These are phyloP conservation scores for Bembecia ichneumoniformis DNA, from an alignment of 2,888 invertebrate species.

Conservation along the genomic window DNA sequence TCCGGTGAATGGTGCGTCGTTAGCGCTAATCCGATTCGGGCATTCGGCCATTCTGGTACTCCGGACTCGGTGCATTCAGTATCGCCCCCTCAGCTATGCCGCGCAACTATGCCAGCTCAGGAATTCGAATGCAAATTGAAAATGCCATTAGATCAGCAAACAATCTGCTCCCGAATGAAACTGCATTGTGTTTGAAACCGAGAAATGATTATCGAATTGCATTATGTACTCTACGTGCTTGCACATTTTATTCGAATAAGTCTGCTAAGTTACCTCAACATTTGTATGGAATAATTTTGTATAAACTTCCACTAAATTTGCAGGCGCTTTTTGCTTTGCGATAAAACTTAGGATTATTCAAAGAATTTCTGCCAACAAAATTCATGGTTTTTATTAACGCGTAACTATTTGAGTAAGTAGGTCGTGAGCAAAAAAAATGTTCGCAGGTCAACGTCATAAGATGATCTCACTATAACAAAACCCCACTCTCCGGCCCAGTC, in stretches of 20 bases:
- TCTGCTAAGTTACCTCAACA: too few relatives aligned
- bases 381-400: too few relatives aligned
- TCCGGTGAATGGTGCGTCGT: slow-evolving; percentile 59
- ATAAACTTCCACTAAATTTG: too few relatives aligned
- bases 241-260: neutral
- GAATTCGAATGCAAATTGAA: slow-evolving; percentile 67
- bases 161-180: slow-evolving; percentile 46
- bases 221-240: neutral
- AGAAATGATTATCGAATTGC: slow-evolving; percentile 30
- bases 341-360: too few relatives aligned
- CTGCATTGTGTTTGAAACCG: slow-evolving; percentile 33
- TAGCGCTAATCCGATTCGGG: slow-evolving; percentile 64
- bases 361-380: too few relatives aligned
- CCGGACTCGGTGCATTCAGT: slow-evolving; percentile 25
- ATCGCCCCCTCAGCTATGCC: slow-evolving; percentile 10
- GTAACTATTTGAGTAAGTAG: too few relatives aligned
- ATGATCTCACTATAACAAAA: too few relatives aligned
- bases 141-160: slow-evolving; percentile 65
- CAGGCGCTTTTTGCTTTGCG: too few relatives aligned
- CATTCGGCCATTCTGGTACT: slow-evolving; percentile 36
- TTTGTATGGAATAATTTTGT: too few relatives aligned
- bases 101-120: slow-evolving; percentile 41
- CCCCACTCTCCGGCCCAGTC: too few relatives aligned
- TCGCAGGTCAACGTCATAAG: too few relatives aligned
- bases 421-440: too few relatives aligned